Evolutionary conservation across 1,140 invertebrate genomes (phyloP), one percentile per base, ranked within the genome.

Genomic region (Cherax quadricarinatus): DNA sequence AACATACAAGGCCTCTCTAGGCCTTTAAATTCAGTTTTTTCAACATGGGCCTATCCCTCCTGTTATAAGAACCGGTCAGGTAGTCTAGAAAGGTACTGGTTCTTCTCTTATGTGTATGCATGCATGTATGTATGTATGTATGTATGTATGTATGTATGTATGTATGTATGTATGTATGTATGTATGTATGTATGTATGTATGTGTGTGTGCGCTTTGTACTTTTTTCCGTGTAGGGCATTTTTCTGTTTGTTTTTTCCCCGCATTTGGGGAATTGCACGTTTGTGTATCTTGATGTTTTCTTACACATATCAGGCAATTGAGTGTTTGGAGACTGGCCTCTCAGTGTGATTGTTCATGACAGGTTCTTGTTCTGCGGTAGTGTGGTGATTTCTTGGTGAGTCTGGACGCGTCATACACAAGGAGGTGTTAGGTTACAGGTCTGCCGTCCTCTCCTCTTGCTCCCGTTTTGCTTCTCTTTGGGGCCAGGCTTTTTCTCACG

Each of bases 1-100:
- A 60, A 12, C 21, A 12, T 12, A 83, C n/a, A 57, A 24, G 18
- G 41, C 48, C 81, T 83, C 57, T 57, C 21, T 57, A 51, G 49
- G 5, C 16, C 49, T 83, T 83, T 83, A 83, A 83, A 83, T 83
- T 83, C 18, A 21, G 57, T 57, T 53, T 3, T 14, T 5, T 5
- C 14, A 83, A 57, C 49, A 83, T n/a, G 81, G 81, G 41, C 81
- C 18, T 57, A 83, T 57, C 81, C 51, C 81, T 57, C 51, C 12
- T 0, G 48, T 48, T 41, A 49, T 5, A 14, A 16, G 16, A 16
- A 3, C 57, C 57, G 57, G 57, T 18, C 66, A 70, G 66, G 66
- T 70, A 70, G 14, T 6, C 5, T 21, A 70, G 21, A 18, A 21
- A 70, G 18, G 66, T 70, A 3, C 6, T 70, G 66, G 66, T 70